Conservation (phyloP, 2,888 invertebrate genomes). For the Pachliopta kotzebuea region DNA sequence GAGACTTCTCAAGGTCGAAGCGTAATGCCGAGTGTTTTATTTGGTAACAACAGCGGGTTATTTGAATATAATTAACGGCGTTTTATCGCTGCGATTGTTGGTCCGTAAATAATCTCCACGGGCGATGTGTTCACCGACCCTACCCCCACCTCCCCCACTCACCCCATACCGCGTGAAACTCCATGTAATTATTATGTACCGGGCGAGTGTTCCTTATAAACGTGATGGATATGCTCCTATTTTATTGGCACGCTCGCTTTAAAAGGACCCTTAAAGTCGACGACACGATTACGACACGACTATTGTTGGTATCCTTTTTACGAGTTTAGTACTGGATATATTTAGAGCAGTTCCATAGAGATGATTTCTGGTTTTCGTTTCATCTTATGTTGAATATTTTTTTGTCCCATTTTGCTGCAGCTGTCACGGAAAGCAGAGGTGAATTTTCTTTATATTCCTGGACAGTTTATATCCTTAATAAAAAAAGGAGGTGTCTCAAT, state of each 20-base stretch:
- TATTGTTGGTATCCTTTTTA: too few relatives aligned
- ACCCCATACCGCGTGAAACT: slow-evolving; percentile 1
- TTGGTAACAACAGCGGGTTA: slow-evolving; percentile 16
- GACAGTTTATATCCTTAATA: too few relatives aligned
- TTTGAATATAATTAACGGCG: slow-evolving; percentile 16
- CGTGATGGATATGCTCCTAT: slow-evolving; percentile 28
- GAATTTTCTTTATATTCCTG: too few relatives aligned
- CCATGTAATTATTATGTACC: slow-evolving; percentile 24
- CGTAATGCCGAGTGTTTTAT: slow-evolving; percentile 3
- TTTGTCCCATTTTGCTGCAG: too few relatives aligned
- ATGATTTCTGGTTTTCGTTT: too few relatives aligned
- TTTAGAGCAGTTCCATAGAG: too few relatives aligned
- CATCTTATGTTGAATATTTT: too few relatives aligned
- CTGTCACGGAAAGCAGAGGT: too few relatives aligned
- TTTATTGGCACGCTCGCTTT: slow-evolving; percentile 17
- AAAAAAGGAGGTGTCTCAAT: too few relatives aligned
- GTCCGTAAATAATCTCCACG: slow-evolving; percentile 19
- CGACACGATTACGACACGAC: slow-evolving; percentile 22
- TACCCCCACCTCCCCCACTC: too few relatives aligned
- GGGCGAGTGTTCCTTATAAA: slow-evolving; percentile 23
- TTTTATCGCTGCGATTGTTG: slow-evolving; percentile 16
- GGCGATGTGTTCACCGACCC: slow-evolving; percentile 23
- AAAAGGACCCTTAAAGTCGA: slow-evolving; percentile 1
- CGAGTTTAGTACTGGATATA: too few relatives aligned
- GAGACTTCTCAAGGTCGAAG: neutral